Percentiles rank a stretch among this genome's conserved stretches.
Conservation (phyloP, 2,888 invertebrate species). For the Folsomia manolachei region DNA sequence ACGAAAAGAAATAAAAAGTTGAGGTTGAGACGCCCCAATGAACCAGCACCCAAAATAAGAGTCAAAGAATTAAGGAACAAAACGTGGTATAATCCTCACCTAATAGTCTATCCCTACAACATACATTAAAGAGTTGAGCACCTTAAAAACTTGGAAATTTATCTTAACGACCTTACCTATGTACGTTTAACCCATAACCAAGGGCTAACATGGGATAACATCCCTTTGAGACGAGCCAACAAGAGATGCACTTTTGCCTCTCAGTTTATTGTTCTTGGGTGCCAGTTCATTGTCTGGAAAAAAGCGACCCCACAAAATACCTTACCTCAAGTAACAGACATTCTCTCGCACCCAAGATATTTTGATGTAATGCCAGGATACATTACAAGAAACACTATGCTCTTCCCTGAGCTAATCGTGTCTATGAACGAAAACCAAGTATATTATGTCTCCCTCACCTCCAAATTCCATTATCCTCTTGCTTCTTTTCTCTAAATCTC, state of each 20-base stretch:
- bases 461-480: not conserved
- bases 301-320: not conserved
- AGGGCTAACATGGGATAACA: not conserved
- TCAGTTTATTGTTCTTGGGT: slow-evolving; percentile 12
- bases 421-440: not conserved
- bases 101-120: not conserved
- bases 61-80: too few relatives aligned
- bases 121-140: not conserved
- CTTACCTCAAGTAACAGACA: too few relatives aligned
- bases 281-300: slow-evolving; percentile 19
- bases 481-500: not conserved
- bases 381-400: not conserved
- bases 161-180: not conserved
- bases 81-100: not conserved
- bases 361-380: not conserved
- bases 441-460: not conserved
- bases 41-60: too few relatives aligned
- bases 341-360: too few relatives aligned
- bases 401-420: not conserved
- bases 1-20: too few relatives aligned
- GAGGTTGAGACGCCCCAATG: too few relatives aligned
- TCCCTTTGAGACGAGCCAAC: not conserved
- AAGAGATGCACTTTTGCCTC: not conserved
- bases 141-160: not conserved
- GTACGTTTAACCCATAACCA: not conserved